Evolutionary conservation across 2,113 vertebrate genomes (phyloP).

Genomic region (Cyanoramphus novaezelandiae): DNA sequence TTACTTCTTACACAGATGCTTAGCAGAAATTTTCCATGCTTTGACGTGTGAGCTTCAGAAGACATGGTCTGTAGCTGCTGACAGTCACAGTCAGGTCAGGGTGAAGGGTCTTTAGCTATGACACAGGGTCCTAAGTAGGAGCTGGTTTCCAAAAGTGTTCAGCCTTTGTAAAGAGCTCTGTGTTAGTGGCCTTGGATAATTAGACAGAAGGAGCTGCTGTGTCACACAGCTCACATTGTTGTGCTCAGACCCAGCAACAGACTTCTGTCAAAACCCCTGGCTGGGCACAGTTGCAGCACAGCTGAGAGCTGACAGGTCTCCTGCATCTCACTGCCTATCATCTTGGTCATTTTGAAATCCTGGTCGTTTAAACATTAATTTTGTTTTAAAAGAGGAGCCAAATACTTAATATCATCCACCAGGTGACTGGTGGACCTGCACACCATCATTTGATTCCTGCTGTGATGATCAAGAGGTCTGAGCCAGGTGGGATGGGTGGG

Average conservation of each 20-base stretch:
- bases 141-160: neutral
- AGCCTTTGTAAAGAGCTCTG: neutral
- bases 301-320: neutral
- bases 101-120: neutral
- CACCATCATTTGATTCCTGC: fast-evolving
- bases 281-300: fast-evolving
- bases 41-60: neutral
- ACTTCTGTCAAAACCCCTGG: neutral
- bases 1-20: neutral
- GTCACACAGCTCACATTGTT: fast-evolving
- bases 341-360: neutral
- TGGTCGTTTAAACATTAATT: neutral
- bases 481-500: neutral
- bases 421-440: neutral
- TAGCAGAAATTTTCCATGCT: neutral
- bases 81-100: neutral
- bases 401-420: neutral
- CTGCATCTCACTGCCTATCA: fast-evolving
- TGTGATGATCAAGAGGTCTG: neutral
- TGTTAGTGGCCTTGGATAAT: neutral
- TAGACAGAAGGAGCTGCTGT: neutral
- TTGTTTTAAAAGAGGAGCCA: neutral
- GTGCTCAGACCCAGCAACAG: neutral
- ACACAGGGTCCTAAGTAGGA: neutral
- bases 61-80: neutral